These are phyloP conservation scores for Sphecodes monilicornis DNA, from an alignment of 2,888 invertebrate genomes.

Conservation along the genomic window DNA sequence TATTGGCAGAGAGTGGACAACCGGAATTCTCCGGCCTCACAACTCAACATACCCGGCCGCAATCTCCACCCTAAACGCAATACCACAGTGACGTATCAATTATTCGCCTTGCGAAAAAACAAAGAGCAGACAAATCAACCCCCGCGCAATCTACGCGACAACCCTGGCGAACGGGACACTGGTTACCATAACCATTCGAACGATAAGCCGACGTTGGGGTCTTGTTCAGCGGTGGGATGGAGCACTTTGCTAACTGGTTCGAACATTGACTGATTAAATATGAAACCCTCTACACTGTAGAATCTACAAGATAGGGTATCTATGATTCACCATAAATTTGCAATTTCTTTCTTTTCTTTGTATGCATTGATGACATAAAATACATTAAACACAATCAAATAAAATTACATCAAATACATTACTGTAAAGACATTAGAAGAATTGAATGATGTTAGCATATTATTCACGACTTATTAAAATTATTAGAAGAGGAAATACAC, in stretches of 20 bases:
- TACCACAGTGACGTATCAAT: slow-evolving; percentile 11
- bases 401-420: too few relatives aligned
- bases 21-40: not conserved
- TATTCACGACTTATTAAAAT: too few relatives aligned
- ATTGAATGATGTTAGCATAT: too few relatives aligned
- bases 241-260: not conserved
- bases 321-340: too few relatives aligned
- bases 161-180: not conserved
- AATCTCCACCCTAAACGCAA: not conserved
- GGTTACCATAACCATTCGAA: not conserved
- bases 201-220: not conserved
- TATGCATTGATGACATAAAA: too few relatives aligned
- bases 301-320: too few relatives aligned
- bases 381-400: too few relatives aligned
- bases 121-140: slow-evolving; percentile 9
- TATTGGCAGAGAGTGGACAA: slow-evolving; percentile 1
- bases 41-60: not conserved
- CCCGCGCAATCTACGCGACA: not conserved
- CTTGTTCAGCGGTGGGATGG: not conserved
- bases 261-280: too few relatives aligned
- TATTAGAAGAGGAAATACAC: too few relatives aligned
- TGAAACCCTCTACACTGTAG: too few relatives aligned
- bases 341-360: too few relatives aligned
- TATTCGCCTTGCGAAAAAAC: not conserved
- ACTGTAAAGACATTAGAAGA: too few relatives aligned